Base-by-base conservation (phyloP, 2,888 invertebrate species). In the Sarcophaga rosellei region DNA sequence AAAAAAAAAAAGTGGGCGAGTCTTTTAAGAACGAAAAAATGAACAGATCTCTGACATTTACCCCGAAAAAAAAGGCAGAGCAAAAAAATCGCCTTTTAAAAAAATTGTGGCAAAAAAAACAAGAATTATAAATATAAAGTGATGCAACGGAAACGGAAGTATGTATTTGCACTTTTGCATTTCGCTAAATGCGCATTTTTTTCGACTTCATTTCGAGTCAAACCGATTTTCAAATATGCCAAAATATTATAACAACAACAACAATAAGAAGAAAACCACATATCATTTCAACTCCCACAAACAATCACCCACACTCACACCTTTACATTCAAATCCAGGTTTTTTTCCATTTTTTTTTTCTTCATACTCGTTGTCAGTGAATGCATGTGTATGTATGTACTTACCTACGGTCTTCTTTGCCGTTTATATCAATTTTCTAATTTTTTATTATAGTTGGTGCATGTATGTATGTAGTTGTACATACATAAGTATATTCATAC, bases 151-250 rank as follows among this genome's bases (percentile, higher is more conserved):
- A 92, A 92, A 89, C 91, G 92, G 91, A 92, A 91, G 91, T 91
- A 92, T 91, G 92, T 91, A 91, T 92, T 92, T 92, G 91, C 91
- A 92, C 91, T 92, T 91, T 92, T 91, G 92, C 92, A 91, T 91
- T 92, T 91, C 90, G 91, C 91, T 91, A 92, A 91, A 91, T 91
- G 91, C 91, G 92, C 91, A 91, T 91, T 91, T 91, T 91, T 91
- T 84, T 82, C 77, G 25, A 5, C 69, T 76, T 63, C 75, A 47
- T 62, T 81, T 70, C 35, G 63, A 45, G 61, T 53, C 20, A 12
- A 17, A 17, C 15, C 17, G 17, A 4, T 53, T 23, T 81, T 65
- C n/a, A 83, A 81, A 77, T 81, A 69, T 70, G 70, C 63, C 68
- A 53, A 17, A 53, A 53, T 15, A 17, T 15, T 15, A 53, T 4